These are phyloP conservation scores for Rhipidura dahli DNA, from an alignment of 2,113 vertebrate genomes.

Conservation along the genomic window DNA sequence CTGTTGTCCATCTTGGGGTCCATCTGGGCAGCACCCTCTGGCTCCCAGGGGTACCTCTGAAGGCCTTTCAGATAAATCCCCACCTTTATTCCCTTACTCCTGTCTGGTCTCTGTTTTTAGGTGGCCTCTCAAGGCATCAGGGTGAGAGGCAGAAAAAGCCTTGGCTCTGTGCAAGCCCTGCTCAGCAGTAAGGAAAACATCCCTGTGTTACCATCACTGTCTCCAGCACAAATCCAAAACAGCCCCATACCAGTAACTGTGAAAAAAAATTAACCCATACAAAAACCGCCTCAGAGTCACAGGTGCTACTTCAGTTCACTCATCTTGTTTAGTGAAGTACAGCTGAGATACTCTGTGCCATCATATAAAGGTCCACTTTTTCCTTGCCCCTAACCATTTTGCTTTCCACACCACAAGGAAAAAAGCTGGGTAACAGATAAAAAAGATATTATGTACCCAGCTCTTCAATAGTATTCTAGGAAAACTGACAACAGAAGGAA, in stretches of 20 bases:
- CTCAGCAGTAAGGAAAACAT: neutral
- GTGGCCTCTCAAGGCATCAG: too few species aligned
- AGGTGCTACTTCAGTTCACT: neutral
- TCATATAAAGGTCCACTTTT: neutral
- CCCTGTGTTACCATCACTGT: neutral
- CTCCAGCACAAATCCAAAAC: neutral
- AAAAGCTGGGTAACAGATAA: neutral
- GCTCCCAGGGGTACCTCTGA: too few species aligned
- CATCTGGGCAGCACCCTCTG: too few species aligned
- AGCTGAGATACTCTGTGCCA: neutral
- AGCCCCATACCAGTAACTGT: neutral
- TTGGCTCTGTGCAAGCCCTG: neutral
- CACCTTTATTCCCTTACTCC: too few species aligned
- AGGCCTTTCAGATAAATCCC: too few species aligned
- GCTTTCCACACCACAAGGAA: neutral
- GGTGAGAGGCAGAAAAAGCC: neutral
- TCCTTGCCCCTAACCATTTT: neutral
- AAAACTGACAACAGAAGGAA: neutral
- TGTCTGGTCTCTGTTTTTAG: too few species aligned
- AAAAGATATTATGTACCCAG: neutral
- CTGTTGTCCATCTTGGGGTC: too few species aligned
- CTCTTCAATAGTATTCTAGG: neutral
- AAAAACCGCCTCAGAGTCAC: neutral
- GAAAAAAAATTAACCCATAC: neutral
- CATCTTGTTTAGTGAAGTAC: neutral